Base-by-base conservation (phyloP, 2,888 invertebrate species). In the Ganaspis brasiliensis region DNA sequence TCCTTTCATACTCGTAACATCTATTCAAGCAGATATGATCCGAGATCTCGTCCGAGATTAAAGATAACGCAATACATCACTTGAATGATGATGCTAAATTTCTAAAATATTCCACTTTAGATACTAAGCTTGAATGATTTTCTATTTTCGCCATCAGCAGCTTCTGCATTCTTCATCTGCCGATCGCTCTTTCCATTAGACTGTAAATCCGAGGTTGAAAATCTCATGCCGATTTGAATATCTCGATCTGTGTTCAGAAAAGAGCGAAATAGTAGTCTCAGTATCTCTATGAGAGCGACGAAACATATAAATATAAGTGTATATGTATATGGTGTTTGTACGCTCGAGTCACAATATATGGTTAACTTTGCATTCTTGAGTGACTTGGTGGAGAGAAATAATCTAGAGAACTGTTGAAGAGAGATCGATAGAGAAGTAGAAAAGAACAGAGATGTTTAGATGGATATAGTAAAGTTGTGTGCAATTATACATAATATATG, bases 361-460 rank as follows among this genome's bases (percentile, higher is more conserved):
- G 72, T 55, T 37, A 55, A 72, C 12, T 72, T 72, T 72, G 55
- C 72, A 72, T 72, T 72, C 72, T 72, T 72, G 52, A 71, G 77
- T 61, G 40, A 70, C 45, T 31, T 63, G 40, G 31, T 49, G 52
- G 73, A 61, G 61, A 40, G 63, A 61, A 59, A 45, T 26, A 61
- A 61, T 40, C 26, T 61, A 37, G 10, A 45, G 45, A 31, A 61
- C 37, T 40, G 26, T 49, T 31, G 19, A 24, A 63, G 52, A 75
- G 57, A 67, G 75, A 63, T 70, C 67, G 40, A 19, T 37, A 56
- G 59, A 67, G 31, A 57, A 24, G 49, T 12, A 14, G 6, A n/a
- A 67, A 70, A 59, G 35, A 52, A 63, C 35, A 61, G 61, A 72
- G 61, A 37, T 52, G 52, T n/a, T n/a, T 57, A 14, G 57, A 37